phyloP scores from a whole-genome alignment of 2,797 vertebrate genomes.

The Sebastiscus tertius region DNA sequence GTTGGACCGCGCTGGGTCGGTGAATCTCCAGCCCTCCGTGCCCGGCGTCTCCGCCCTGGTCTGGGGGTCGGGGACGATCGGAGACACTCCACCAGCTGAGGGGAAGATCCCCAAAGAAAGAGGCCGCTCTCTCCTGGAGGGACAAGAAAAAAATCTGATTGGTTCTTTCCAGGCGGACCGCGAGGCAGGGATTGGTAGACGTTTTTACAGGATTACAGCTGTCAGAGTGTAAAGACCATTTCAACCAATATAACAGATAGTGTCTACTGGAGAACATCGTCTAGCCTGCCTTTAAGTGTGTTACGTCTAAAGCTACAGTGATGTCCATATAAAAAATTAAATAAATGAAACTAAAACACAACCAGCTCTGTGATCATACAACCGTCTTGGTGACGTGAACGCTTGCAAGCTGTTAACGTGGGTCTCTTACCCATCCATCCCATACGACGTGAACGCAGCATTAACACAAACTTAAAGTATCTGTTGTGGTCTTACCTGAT shows the following conservation, averaged over 20 bases:
- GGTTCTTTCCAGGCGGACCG: no score
- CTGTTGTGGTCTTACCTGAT: slow-evolving; percentile 66
- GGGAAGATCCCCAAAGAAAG: slow-evolving; percentile 95
- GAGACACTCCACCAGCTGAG: slow-evolving; percentile 84
- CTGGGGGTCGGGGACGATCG: slow-evolving; percentile 87
- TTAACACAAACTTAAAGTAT: background rate
- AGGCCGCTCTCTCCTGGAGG: slow-evolving; percentile 92
- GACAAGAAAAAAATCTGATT: background rate
- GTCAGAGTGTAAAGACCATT: no score
- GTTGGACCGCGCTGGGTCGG: slow-evolving; percentile 89
- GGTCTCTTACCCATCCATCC: background rate
- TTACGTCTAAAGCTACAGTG: no score
- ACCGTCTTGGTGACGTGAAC: background rate
- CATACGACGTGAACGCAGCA: background rate
- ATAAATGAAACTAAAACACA: no score
- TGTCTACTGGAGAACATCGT: no score
- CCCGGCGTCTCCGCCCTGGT: slow-evolving; percentile 87
- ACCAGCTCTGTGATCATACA: background rate
- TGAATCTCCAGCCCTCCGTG: slow-evolving; percentile 92
- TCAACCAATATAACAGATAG: no score
- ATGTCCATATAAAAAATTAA: no score
- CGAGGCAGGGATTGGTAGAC: no score
- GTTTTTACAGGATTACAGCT: no score
- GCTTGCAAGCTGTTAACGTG: background rate
- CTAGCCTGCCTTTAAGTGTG: fast-evolving